Conservation (phyloP, 2,888 invertebrate species). For the Allophyes oxyacanthae region DNA sequence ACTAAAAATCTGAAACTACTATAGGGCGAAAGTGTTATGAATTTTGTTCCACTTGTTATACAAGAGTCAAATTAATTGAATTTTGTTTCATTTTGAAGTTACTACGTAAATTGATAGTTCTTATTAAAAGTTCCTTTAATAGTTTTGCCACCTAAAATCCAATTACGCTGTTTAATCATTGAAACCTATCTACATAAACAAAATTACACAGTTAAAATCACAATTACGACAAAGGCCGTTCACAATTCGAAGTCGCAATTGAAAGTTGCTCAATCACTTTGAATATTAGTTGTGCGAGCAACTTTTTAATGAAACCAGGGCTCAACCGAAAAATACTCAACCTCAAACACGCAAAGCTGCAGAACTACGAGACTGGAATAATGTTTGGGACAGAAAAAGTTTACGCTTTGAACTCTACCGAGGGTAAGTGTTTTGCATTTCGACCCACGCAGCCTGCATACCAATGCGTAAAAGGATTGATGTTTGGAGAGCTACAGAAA, state of each 20-base stretch:
- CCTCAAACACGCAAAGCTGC: constrained; percentile 84
- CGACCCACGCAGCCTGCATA: constrained; percentile 83
- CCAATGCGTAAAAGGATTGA: constrained; percentile 86
- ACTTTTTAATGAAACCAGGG: constrained; percentile 85
- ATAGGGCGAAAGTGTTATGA: too few relatives aligned
- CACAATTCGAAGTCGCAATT: constrained; percentile 62
- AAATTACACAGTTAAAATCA: constrained; percentile 17
- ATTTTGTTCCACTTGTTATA: background rate
- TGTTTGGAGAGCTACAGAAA: constrained; percentile 76
- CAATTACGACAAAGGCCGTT: constrained; percentile 53
- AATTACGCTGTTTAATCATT: too few relatives aligned
- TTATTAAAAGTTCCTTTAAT: too few relatives aligned
- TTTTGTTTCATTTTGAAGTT: too few relatives aligned
- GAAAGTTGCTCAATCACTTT: constrained; percentile 79
- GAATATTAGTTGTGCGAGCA: constrained; percentile 74
- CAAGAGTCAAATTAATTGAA: too few relatives aligned
- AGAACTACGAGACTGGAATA: constrained; percentile 88
- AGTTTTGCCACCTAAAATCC: too few relatives aligned
- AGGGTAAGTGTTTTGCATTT: constrained; percentile 88
- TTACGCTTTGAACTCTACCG: constrained; percentile 86
- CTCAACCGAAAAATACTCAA: constrained; percentile 84
- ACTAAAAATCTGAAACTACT: too few relatives aligned
- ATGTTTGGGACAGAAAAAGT: constrained; percentile 87
- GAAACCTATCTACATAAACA: constrained; percentile 4
- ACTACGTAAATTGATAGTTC: too few relatives aligned